These are phyloP conservation scores for Ennomos fuscantarius DNA, from an alignment of 2,888 invertebrate species.

Conservation along the genomic window DNA sequence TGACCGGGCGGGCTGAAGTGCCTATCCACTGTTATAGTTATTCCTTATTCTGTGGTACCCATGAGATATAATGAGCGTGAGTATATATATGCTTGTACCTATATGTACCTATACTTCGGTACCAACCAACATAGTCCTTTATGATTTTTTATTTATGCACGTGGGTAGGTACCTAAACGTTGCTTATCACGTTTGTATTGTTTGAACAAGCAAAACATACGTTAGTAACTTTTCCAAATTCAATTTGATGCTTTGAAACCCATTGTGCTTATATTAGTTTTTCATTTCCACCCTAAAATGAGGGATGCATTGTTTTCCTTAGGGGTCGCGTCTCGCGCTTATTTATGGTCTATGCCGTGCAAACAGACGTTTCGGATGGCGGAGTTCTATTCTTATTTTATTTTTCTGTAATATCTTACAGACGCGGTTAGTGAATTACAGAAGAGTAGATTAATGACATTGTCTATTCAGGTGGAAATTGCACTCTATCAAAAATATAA, in stretches of 20 bases:
- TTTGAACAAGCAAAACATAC: too few species aligned
- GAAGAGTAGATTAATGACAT: constrained; percentile 28
- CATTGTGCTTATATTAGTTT: constrained; percentile 34
- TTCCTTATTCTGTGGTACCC: too few species aligned
- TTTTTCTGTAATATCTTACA: constrained; percentile 23
- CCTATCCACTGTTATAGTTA: too few species aligned
- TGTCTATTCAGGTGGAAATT: constrained; percentile 17
- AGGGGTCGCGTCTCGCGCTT: constrained; percentile 49
- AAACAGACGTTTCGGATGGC: constrained; percentile 50
- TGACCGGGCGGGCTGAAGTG: too few species aligned
- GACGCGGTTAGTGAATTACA: constrained; percentile 30
- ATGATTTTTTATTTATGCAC: too few species aligned
- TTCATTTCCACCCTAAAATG: constrained; percentile 27
- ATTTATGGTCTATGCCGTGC: constrained; percentile 59
- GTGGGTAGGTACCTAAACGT: too few species aligned
- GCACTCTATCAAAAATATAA: constrained; percentile 20
- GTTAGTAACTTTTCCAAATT: background rate
- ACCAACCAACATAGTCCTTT: too few species aligned
- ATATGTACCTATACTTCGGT: too few species aligned
- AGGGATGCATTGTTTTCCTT: constrained; percentile 44
- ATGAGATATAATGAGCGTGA: too few species aligned
- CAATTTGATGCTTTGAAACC: constrained; percentile 16
- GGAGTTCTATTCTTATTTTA: constrained; percentile 30
- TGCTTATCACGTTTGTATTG: too few species aligned
- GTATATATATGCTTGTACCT: too few species aligned